Evolutionary conservation across 2,888 invertebrate genomes (phyloP).

Genomic region (Drosophila monieri): DNA sequence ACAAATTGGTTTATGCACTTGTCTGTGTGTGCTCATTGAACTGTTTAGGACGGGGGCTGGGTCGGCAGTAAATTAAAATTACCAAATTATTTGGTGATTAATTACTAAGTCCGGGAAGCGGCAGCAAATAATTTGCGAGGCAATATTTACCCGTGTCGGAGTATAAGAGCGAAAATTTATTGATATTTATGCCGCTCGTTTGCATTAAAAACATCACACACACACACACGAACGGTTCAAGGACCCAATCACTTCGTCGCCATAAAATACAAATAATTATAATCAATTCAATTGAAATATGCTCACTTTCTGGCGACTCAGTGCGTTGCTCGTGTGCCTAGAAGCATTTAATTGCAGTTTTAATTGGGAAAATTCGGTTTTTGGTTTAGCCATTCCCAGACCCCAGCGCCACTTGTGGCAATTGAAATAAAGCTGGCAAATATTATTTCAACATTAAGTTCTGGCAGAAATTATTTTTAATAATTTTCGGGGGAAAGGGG

Average conservation of each 20-base stretch:
- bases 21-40: constrained; percentile 42
- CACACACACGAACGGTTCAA: background rate
- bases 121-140: constrained; percentile 51
- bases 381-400: background rate
- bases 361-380: constrained; percentile 49
- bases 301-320: constrained; percentile 4
- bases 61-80: constrained; percentile 72
- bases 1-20: constrained; percentile 33
- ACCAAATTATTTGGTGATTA: constrained; percentile 77
- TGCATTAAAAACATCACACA: background rate
- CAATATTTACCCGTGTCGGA: constrained; percentile 16
- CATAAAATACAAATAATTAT: constrained; percentile 30
- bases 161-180: constrained; percentile 16
- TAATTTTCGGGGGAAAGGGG: constrained; percentile 11
- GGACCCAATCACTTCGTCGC: constrained; percentile 8
- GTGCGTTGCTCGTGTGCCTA: background rate
- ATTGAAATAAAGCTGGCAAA: constrained; percentile 12
- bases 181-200: constrained; percentile 18
- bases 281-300: constrained; percentile 58
- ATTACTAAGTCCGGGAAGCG: constrained; percentile 51
- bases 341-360: constrained; percentile 56
- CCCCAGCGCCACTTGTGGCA: background rate
- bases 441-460: background rate
- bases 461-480: constrained; percentile 4
- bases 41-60: constrained; percentile 44